Evolutionary conservation across 2,797 vertebrate species (phyloP), one percentile per base, ranked within the genome.

Genomic region (Enteromius paludinosus): DNA sequence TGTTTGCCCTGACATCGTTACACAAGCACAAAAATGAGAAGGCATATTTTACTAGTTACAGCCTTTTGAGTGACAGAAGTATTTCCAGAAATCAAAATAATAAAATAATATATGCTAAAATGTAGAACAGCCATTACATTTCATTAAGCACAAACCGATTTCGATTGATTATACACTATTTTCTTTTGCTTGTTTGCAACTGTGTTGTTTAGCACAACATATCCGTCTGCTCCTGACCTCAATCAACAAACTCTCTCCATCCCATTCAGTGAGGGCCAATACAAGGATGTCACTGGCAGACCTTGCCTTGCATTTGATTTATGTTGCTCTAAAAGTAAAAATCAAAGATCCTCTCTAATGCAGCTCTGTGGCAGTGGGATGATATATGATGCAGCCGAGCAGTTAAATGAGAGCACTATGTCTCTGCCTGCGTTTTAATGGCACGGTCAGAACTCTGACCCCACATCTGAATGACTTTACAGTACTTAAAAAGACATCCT

Each of bases 291-390:
- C 95, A 96, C 94, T 97, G 96, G 97, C 97, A 98, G 97, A 96
- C 95, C 95, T 94, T 96, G 96, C 96, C 98, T 97, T 97, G 97
- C 97, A 97, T 98, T 98, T 98, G 98, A 99, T 98, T 98, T 98
- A 98, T 99, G 98, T 98, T 98, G 96, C 97, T 97, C 96, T 97
- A 96, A 98, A 98, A 96, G 97, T 98, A 97, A 86, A 99, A 99
- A 99, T 99, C 97, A 98, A 99, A 99, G 97, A 98, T 97, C 97
- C 97, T 97, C 98, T 98, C 97, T 98, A 98, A 96, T 97, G 96
- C 97, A 98, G 97, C 97, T 98, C 98, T 97, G 98, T 98, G 97
- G 97, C 97, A 99, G 97, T 96, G 94, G 96, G 96, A 99, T 98
- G 97, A 99, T 99, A 96, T 98, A 98, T 98, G 97, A 97, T 92